phyloP scores from a whole-genome alignment of 1,140 invertebrate species.

The Aradophagus sp. region DNA sequence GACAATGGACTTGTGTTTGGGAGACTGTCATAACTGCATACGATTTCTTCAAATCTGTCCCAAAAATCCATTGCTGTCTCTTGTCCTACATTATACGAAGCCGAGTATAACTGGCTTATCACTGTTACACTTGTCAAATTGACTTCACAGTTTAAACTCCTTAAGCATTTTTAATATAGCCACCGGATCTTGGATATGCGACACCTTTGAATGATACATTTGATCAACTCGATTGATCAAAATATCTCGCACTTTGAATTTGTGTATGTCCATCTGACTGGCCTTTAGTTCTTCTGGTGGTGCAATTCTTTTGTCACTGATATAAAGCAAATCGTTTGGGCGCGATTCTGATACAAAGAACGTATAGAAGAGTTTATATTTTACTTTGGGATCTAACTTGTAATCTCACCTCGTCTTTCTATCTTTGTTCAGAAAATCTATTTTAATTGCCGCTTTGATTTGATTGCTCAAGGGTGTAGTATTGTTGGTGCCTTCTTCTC shows the following conservation, averaged over 20 bases:
- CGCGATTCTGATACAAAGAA: constrained; percentile 29
- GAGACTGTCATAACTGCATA: constrained; percentile 2
- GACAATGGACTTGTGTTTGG: not conserved
- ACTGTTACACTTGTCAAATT: constrained; percentile 15
- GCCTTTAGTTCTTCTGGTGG: constrained; percentile 10
- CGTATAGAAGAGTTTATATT: constrained; percentile 41
- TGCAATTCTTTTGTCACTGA: constrained; percentile 3
- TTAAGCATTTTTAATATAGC: constrained; percentile 32
- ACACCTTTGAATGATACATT: constrained; percentile 29
- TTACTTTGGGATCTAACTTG: constrained; percentile 17
- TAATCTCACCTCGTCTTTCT: constrained; percentile 20
- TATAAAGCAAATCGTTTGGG: constrained; percentile 22
- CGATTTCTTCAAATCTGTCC: constrained; percentile 5
- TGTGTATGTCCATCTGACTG: constrained; percentile 25
- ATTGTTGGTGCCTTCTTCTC: too few relatives aligned
- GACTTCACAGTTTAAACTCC: constrained; percentile 31
- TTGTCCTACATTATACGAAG: not conserved
- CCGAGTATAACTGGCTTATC: constrained; percentile 11
- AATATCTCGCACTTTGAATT: constrained; percentile 27
- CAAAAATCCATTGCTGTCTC: constrained; percentile 1
- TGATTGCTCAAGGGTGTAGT: too few relatives aligned
- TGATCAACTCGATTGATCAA: constrained; percentile 25
- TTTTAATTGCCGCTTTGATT: constrained; percentile 34
- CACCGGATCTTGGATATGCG: constrained; percentile 21
- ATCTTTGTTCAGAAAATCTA: constrained; percentile 29